These are phyloP conservation scores for Drosophila sordidula DNA, from an alignment of 2,888 invertebrate species.

Conservation along the genomic window DNA sequence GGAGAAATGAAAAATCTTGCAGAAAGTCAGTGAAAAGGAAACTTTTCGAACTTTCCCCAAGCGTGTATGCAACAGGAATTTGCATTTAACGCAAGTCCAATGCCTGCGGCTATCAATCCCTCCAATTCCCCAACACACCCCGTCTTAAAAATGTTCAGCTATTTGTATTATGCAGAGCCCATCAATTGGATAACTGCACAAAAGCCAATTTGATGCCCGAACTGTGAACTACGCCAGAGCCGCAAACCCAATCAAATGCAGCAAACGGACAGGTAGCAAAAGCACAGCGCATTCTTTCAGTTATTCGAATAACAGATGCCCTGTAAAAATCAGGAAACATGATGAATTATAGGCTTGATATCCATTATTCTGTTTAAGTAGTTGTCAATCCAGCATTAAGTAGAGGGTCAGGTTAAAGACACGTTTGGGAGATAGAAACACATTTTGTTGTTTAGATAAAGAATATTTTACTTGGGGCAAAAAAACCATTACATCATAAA, in stretches of 20 bases:
- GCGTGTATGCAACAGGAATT: conserved; percentile 43
- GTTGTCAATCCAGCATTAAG: too few species aligned
- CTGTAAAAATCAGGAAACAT: background rate
- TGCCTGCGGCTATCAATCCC: conserved; percentile 10
- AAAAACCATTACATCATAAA: too few species aligned
- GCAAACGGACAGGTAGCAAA: conserved; percentile 37
- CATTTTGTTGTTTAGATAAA: too few species aligned
- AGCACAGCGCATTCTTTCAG: background rate
- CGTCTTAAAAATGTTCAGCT: conserved; percentile 37
- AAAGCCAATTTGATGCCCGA: conserved; percentile 46
- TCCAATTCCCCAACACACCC: background rate
- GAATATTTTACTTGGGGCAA: too few species aligned
- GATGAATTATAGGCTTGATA: too few species aligned
- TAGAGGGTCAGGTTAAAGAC: too few species aligned
- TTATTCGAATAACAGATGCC: conserved; percentile 1
- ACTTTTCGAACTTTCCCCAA: conserved; percentile 33
- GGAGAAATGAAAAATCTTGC: conserved; percentile 28
- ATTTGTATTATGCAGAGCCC: conserved; percentile 55
- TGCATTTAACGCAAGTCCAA: conserved; percentile 48
- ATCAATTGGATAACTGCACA: conserved; percentile 49
- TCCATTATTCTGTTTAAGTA: too few species aligned
- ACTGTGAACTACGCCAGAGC: conserved; percentile 14
- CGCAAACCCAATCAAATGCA: conserved; percentile 1
- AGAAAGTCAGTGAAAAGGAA: conserved; percentile 58
- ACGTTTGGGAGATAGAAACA: too few species aligned